Evolutionary conservation across 2,888 invertebrate species (phyloP), one percentile per base, ranked within the genome.

Genomic region (Amblyjoppa proteus): DNA sequence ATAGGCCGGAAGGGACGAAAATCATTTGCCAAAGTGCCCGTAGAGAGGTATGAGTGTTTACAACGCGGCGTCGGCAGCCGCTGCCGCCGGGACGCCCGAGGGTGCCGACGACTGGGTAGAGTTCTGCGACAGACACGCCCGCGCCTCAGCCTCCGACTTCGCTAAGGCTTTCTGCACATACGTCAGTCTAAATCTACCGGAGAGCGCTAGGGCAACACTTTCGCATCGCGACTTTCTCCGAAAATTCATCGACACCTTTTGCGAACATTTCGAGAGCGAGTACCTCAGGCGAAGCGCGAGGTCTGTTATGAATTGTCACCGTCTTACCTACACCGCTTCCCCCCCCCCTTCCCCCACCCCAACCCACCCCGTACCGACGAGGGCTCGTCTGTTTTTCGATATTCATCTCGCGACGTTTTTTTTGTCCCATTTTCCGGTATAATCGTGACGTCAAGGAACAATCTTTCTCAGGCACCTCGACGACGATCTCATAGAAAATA

Each of bases 81-180:
- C 88, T 75, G 95, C 95, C 94, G 95, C 95, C 93, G 84, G 81
- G 81, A 95, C 95, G 94, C 96, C 96, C 92, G 95, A 95, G 91
- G 96, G 96, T 89, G 94, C 95, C 93, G 96, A 96, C 93, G 96
- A 96, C 94, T 98, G 97, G 97, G 95, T 96, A 92, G 97, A 97
- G 94, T 97, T 97, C 94, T 97, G 97, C 95, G 97, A 98, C 94
- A 96, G 97, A 93, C 98, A 98, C 95, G 98, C 98, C 84, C 96
- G 96, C 91, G 96, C 96, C 85, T 97, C 98, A 81, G 98, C 98
- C 85, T 97, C 97, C 91, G 98, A 98, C 94, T 98, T 98, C 94
- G 97, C 98, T 90, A 97, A 97, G 94, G 97, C 97, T 91, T 98
- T 98, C 94, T 95, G 97, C 88, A 96, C 96, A 89, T 98, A 96